Conservation (phyloP, 1,140 invertebrate genomes). For the Cecropterus lyciades region DNA sequence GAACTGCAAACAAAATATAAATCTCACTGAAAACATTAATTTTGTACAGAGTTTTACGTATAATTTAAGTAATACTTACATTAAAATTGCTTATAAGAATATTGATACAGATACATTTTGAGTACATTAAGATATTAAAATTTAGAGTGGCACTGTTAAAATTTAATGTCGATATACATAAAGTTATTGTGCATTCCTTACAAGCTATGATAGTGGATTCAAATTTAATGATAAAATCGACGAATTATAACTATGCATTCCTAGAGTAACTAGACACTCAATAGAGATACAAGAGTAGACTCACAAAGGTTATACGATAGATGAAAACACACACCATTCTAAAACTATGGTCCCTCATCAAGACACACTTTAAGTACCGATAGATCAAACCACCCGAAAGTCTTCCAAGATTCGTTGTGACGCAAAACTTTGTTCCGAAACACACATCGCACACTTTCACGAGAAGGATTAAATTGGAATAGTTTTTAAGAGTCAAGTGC, state of each 20-base stretch:
- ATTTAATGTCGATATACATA: conserved; percentile 47
- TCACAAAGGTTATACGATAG: conserved; percentile 35
- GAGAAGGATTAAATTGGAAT: conserved; percentile 27
- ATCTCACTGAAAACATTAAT: conserved; percentile 47
- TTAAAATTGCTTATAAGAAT: conserved; percentile 63
- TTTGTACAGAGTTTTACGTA: conserved; percentile 43
- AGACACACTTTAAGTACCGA: conserved; percentile 63
- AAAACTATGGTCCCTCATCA: conserved; percentile 74
- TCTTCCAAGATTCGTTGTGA: conserved; percentile 60
- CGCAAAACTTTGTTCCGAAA: conserved; percentile 34
- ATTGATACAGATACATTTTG: conserved; percentile 48
- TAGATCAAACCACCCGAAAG: conserved; percentile 45
- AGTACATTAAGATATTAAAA: conserved; percentile 41
- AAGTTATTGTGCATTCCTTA: conserved; percentile 75
- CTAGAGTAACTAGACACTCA: conserved; percentile 51
- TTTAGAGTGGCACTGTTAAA: conserved; percentile 72
- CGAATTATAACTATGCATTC: conserved; percentile 36
- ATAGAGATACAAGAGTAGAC: conserved; percentile 50
- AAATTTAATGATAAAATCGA: conserved; percentile 39
- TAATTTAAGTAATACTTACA: conserved; percentile 49
- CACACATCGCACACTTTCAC: conserved; percentile 49
- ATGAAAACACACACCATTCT: conserved; percentile 59
- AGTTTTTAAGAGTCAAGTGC: conserved; percentile 44
- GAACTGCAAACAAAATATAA: conserved; percentile 40
- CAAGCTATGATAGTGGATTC: conserved; percentile 51